Evolutionary conservation across 2,113 vertebrate genomes (phyloP).

Genomic region (Oncorhynchus gorbuscha): DNA sequence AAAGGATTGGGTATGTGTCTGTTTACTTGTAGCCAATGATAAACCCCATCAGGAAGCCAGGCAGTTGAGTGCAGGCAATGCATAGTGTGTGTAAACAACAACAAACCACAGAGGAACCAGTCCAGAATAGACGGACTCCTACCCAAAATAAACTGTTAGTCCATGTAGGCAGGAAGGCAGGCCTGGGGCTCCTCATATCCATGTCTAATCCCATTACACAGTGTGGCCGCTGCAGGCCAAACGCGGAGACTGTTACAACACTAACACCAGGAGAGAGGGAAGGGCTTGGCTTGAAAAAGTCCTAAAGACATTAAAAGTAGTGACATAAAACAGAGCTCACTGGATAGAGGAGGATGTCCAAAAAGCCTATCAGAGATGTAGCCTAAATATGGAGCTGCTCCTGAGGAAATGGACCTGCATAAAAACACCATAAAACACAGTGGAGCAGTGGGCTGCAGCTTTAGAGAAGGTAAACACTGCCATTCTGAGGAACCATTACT

Average conservation of each 20-base stretch:
- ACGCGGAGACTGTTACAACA: not conserved
- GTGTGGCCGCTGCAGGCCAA: constrained; percentile 2
- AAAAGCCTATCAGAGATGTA: not conserved
- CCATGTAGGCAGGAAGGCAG: too few relatives aligned
- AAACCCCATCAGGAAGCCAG: not conserved
- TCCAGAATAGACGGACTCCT: not conserved
- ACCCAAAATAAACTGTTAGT: too few relatives aligned
- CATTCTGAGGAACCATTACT: not conserved
- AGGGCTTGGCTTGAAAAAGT: not conserved
- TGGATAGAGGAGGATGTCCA: too few relatives aligned
- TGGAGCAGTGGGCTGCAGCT: not conserved
- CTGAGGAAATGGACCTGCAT: not conserved
- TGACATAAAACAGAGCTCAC: too few relatives aligned
- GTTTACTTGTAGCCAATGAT: not conserved
- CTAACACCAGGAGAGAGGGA: not conserved
- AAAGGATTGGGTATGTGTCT: not conserved
- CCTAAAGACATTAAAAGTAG: too few relatives aligned
- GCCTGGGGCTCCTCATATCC: constrained; percentile 15
- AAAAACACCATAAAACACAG: not conserved
- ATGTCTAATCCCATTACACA: constrained; percentile 34
- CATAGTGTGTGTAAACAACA: not conserved
- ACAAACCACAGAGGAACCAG: not conserved
- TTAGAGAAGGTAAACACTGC: not conserved
- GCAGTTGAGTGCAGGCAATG: not conserved
- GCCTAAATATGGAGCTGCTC: not conserved